Percentiles rank a stretch among this genome's conserved stretches.
These are phyloP conservation scores for Diorhabda carinulata DNA, from an alignment of 1,140 invertebrate species.

Conservation along the genomic window DNA sequence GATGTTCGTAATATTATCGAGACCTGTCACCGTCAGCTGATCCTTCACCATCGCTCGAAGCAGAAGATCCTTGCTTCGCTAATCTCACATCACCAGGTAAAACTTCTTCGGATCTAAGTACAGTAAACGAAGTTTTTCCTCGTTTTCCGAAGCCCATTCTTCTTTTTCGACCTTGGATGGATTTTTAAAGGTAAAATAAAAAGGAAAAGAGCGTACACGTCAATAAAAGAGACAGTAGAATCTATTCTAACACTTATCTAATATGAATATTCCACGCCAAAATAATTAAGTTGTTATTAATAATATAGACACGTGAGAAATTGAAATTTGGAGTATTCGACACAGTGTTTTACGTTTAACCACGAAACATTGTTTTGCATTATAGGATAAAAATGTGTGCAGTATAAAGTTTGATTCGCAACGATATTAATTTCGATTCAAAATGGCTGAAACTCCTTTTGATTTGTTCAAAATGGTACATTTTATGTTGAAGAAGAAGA, in stretches of 20 bases:
- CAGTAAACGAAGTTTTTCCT: constrained; percentile 90
- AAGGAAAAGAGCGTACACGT: constrained; percentile 35
- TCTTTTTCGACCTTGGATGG: constrained; percentile 78
- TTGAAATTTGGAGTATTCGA: too few species aligned
- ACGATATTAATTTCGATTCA: too few species aligned
- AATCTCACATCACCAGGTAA: constrained; percentile 78
- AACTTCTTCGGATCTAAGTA: constrained; percentile 93
- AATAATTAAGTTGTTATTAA: background rate
- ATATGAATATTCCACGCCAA: background rate
- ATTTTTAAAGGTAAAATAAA: constrained; percentile 16
- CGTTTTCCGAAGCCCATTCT: constrained; percentile 92
- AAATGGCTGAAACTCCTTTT: too few species aligned
- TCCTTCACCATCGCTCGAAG: constrained; percentile 88
- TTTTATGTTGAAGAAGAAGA: too few species aligned
- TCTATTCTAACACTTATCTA: background rate
- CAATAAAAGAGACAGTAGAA: background rate
- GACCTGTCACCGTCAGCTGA: constrained; percentile 78
- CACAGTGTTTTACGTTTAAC: too few species aligned
- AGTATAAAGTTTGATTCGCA: too few species aligned
- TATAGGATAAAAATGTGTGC: too few species aligned
- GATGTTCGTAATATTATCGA: background rate
- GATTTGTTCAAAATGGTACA: too few species aligned
- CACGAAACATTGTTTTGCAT: too few species aligned
- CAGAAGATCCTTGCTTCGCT: constrained; percentile 78
- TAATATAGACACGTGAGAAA: too few species aligned